Evolutionary conservation across 2,888 invertebrate genomes (phyloP).

Genomic region (Drosophila anomelani): DNA sequence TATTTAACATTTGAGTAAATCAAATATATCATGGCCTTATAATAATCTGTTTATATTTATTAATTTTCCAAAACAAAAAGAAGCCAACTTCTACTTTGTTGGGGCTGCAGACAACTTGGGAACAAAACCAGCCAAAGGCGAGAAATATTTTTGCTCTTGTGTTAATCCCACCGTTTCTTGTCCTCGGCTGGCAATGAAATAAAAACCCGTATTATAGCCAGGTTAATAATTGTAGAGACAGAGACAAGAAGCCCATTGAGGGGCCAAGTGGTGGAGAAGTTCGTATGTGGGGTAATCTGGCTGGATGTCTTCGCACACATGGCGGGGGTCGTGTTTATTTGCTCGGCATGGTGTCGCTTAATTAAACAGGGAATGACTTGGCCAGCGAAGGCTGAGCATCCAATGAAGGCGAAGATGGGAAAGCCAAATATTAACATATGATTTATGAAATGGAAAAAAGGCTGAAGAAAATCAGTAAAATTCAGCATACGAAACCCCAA

Average conservation of each 20-base stretch:
- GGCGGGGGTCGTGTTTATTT: conserved; percentile 24
- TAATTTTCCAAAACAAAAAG: not conserved
- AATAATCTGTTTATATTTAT: not conserved
- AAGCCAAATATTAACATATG: conserved; percentile 58
- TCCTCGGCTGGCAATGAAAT: conserved; percentile 7
- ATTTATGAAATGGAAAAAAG: conserved; percentile 47
- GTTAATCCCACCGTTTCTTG: not conserved
- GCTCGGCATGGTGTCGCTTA: conserved; percentile 65
- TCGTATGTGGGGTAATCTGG: conserved; percentile 8
- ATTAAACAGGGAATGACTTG: conserved; percentile 57
- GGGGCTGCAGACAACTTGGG: not conserved
- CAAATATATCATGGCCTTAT: too few species aligned
- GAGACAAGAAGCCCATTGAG: conserved; percentile 9
- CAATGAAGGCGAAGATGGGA: conserved; percentile 5
- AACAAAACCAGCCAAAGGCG: not conserved
- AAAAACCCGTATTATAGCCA: conserved; percentile 60
- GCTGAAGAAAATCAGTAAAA: not conserved
- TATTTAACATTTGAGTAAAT: not conserved
- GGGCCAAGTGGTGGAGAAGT: not conserved
- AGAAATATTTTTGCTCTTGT: not conserved
- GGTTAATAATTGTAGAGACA: conserved; percentile 12
- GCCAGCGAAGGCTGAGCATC: not conserved
- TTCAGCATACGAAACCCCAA: not conserved
- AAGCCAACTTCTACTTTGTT: not conserved
- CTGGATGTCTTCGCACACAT: conserved; percentile 6